A percentile compares a stretch with the other conserved stretches of the same genome.
Evolutionary conservation across 1,140 invertebrate genomes (phyloP).

Genomic region (Probaryconus sp.): DNA sequence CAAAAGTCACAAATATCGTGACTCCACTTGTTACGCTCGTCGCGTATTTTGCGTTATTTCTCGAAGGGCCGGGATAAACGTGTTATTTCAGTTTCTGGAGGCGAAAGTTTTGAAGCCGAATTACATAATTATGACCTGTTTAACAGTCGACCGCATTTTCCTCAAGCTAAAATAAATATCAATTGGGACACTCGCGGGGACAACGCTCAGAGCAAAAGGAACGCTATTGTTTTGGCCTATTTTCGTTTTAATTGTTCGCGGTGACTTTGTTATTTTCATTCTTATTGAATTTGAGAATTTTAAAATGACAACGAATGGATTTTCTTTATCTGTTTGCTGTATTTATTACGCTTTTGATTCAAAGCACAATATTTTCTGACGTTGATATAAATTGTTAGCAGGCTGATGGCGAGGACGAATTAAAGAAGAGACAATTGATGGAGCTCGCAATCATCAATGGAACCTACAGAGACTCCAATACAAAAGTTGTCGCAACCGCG

Average conservation of each 20-base stretch:
- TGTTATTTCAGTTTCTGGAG: constrained; percentile 61
- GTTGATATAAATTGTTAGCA: constrained; percentile 81
- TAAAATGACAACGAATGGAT: not conserved
- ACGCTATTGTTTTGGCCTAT: too few relatives aligned
- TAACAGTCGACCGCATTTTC: constrained; percentile 51
- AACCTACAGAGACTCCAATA: constrained; percentile 97
- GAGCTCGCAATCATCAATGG: constrained; percentile 99
- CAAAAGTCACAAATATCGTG: constrained; percentile 62
- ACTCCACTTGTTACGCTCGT: constrained; percentile 20
- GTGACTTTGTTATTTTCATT: too few relatives aligned
- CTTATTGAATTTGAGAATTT: too few relatives aligned
- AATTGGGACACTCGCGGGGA: constrained; percentile 26
- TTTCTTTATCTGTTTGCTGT: not conserved
- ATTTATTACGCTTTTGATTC: not conserved
- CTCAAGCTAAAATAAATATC: constrained; percentile 47
- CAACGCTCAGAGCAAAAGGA: not conserved
- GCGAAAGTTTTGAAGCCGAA: constrained; percentile 48
- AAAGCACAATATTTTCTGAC: constrained; percentile 68
- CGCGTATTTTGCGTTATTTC: constrained; percentile 39
- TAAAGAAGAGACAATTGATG: constrained; percentile 99
- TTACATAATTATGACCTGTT: constrained; percentile 59
- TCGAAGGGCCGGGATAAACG: constrained; percentile 40
- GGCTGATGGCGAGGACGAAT: constrained; percentile 99
- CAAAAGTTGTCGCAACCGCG: constrained; percentile 87
- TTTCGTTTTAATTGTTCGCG: too few relatives aligned